Conservation (phyloP, 2,888 invertebrate species). For the Ennomos fuscantarius region DNA sequence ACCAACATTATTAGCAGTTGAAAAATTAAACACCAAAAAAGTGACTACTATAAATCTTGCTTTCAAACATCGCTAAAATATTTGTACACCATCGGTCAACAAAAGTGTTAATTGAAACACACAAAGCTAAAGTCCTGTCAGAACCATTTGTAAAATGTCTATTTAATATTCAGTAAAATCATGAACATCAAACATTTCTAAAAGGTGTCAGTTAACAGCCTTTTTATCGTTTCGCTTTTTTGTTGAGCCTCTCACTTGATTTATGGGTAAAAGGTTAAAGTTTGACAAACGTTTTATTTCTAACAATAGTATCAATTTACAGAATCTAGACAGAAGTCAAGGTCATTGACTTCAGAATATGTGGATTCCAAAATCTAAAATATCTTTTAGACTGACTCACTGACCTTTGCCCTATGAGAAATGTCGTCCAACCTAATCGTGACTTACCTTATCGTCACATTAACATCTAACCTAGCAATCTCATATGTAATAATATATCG, state of each 20-base stretch:
- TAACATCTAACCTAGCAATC: constrained; percentile 4
- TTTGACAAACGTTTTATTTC: constrained; percentile 5
- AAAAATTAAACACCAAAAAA: neutral
- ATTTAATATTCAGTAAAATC: constrained; percentile 5
- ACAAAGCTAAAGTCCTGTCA: constrained; percentile 16
- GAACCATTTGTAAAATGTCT: constrained; percentile 21
- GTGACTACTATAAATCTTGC: neutral
- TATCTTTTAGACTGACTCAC: neutral
- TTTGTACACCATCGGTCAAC: constrained; percentile 9
- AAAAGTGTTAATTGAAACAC: constrained; percentile 23
- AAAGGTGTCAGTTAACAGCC: constrained; percentile 23
- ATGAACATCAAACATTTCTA: constrained; percentile 10
- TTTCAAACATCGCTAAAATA: constrained; percentile 6
- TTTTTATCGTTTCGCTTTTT: constrained; percentile 29
- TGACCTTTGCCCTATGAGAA: neutral
- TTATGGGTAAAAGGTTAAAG: constrained; percentile 18
- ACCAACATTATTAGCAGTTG: neutral
- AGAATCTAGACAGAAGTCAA: neutral
- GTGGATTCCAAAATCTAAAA: neutral
- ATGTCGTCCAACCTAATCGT: neutral
- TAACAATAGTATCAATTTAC: neutral
- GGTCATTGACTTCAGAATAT: neutral
- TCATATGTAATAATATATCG: no score
- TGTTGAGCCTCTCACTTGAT: constrained; percentile 33
- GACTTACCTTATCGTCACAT: neutral